These are phyloP conservation scores for Oncorhynchus nerka DNA, from an alignment of 2,113 vertebrate genomes.

Conservation along the genomic window DNA sequence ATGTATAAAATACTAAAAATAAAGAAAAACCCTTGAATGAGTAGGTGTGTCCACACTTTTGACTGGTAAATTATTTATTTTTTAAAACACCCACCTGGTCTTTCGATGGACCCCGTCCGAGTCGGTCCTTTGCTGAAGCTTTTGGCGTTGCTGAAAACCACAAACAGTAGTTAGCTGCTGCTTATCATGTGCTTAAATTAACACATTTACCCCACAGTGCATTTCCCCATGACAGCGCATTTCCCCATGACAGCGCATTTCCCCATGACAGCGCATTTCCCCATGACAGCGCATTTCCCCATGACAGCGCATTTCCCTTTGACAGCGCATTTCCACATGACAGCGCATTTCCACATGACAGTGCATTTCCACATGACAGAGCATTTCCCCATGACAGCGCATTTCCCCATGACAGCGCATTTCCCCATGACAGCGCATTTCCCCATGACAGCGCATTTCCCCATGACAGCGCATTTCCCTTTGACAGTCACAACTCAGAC, in stretches of 20 bases:
- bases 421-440: not conserved
- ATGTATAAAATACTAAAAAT: too few species aligned
- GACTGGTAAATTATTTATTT: not conserved
- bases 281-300: too few species aligned
- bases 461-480: not conserved
- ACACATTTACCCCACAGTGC: not conserved
- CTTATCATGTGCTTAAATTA: not conserved
- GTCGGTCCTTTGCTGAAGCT: constrained; percentile 78
- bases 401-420: not conserved
- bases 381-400: too few species aligned
- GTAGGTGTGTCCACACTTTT: too few species aligned
- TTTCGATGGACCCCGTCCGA: constrained; percentile 78
- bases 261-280: not conserved
- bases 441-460: not conserved
- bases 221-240: not conserved
- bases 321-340: too few species aligned
- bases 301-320: not conserved
- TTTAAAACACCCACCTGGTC: constrained; percentile 69
- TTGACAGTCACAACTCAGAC: not conserved
- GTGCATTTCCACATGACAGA: too few species aligned
- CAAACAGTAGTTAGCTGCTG: not conserved
- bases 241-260: not conserved
- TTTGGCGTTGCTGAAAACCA: constrained; percentile 79
- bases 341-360: not conserved
- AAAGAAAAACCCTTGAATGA: not conserved